Evolutionary conservation across 2,113 vertebrate genomes (phyloP).

Genomic region (Zapornia atra): DNA sequence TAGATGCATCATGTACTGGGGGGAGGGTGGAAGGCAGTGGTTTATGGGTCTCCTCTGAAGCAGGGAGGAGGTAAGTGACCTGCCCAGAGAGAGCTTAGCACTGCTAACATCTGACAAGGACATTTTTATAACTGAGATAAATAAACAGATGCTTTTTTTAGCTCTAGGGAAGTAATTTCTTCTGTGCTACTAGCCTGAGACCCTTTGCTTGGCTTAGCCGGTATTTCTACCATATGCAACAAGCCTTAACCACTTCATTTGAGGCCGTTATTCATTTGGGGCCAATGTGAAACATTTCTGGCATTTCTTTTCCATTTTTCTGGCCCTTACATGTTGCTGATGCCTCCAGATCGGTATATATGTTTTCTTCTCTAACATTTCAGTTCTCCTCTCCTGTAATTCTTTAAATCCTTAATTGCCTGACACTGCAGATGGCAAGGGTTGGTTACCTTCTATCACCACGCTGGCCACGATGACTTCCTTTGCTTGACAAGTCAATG

Average conservation of each 20-base stretch:
- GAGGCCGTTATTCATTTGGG: background rate
- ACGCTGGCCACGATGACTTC: background rate
- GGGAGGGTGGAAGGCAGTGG: too few relatives aligned
- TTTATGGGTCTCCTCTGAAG: background rate
- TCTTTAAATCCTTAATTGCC: conserved; percentile 28
- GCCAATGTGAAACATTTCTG: background rate
- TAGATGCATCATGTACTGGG: fast-evolving
- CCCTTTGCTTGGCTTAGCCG: background rate
- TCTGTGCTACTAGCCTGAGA: background rate
- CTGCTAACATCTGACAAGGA: background rate
- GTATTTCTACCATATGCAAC: background rate
- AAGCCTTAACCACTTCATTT: conserved; percentile 7
- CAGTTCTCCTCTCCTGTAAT: background rate
- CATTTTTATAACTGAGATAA: background rate
- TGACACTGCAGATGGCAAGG: background rate
- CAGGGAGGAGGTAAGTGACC: background rate
- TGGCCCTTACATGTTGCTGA: background rate
- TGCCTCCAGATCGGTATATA: background rate
- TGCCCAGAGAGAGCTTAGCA: background rate
- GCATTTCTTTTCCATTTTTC: background rate
- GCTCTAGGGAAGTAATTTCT: background rate
- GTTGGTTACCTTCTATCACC: conserved; percentile 1
- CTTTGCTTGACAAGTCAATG: conserved; percentile 18
- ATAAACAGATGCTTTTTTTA: background rate
- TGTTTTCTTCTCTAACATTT: background rate